phyloP scores from a whole-genome alignment of 2,888 invertebrate species.

The Imbricaverruca yamaguchii region DNA sequence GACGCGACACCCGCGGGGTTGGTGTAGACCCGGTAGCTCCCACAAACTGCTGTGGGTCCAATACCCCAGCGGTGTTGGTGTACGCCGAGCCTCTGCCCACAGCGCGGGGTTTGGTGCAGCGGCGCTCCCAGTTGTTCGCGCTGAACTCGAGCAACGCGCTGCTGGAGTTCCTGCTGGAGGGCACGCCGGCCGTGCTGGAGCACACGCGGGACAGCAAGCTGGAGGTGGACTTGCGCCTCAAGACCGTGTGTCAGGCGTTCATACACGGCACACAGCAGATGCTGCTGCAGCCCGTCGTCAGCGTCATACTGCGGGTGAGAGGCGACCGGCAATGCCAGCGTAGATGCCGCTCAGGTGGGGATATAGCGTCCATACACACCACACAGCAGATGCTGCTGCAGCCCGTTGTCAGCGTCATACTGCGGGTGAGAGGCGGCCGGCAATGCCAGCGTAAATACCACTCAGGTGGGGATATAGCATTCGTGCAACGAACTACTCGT shows the following conservation, averaged over 20 bases:
- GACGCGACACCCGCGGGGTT: no score
- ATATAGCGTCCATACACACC: constrained; percentile 58
- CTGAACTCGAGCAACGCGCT: constrained; percentile 81
- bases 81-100: no score
- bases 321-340: background rate
- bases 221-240: constrained; percentile 88
- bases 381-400: background rate
- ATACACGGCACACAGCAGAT: constrained; percentile 49
- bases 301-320: background rate
- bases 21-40: no score
- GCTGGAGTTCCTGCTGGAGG: constrained; percentile 83
- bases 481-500: constrained; percentile 52
- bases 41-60: no score
- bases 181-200: constrained; percentile 78
- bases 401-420: background rate
- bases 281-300: background rate
- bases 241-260: constrained; percentile 78
- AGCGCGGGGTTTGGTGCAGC: constrained; percentile 45
- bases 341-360: background rate
- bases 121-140: constrained; percentile 76
- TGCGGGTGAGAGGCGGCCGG: background rate
- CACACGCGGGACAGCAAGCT: constrained; percentile 77
- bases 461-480: constrained; percentile 43
- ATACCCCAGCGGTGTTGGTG: no score
- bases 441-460: background rate